Conservation (phyloP, 2,113 vertebrate species). For the Mustela nigripes region DNA sequence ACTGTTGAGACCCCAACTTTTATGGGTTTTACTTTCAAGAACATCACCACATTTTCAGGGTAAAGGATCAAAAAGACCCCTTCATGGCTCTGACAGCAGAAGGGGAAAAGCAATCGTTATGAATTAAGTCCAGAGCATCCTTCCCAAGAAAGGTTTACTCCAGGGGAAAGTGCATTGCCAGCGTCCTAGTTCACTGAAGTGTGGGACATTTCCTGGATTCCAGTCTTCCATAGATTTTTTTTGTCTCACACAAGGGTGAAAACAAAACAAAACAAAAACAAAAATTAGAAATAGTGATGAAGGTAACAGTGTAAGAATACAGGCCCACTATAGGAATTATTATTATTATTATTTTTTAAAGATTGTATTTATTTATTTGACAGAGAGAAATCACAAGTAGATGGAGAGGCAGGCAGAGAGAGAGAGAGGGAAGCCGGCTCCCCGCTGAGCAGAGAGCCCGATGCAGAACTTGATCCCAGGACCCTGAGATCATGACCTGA, state of each 20-base stretch:
- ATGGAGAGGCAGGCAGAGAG: too few species aligned
- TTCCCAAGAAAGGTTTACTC: neutral
- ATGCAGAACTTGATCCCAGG: too few species aligned
- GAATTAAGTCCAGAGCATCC: neutral
- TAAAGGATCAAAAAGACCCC: neutral
- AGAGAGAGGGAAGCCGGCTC: too few species aligned
- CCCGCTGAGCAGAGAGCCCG: too few species aligned
- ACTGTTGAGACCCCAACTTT: neutral
- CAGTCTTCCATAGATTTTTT: neutral
- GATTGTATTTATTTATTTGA: too few species aligned
- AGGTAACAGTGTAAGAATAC: neutral
- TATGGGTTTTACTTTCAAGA: neutral
- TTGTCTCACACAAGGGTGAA: neutral
- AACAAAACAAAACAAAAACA: neutral
- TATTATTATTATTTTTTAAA: neutral
- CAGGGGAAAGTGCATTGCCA: neutral
- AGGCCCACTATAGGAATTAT: neutral
- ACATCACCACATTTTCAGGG: neutral
- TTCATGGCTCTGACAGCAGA: neutral
- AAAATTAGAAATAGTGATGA: neutral
- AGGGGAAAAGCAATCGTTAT: neutral
- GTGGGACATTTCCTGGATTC: neutral
- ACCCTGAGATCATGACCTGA: too few species aligned
- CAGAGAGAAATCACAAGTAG: too few species aligned
- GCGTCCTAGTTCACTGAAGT: neutral